Percentiles rank a stretch among this genome's conserved stretches.
These are phyloP conservation scores for Hemaris fuciformis DNA, from an alignment of 2,888 invertebrate genomes.

Conservation along the genomic window DNA sequence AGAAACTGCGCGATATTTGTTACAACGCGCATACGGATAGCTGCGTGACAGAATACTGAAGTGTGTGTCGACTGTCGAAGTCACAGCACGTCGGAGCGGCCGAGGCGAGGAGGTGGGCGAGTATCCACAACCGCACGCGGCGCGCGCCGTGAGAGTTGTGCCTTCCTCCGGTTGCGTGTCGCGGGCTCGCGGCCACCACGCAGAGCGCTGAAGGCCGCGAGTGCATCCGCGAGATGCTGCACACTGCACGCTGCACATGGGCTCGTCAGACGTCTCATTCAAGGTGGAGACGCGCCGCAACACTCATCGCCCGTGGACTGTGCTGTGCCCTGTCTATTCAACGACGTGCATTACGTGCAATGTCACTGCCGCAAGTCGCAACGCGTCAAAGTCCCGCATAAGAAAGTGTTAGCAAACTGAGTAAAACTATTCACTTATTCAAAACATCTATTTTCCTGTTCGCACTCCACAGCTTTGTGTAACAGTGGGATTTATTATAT, in stretches of 20 bases:
- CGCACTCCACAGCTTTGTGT: neutral
- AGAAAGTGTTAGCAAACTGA: constrained; percentile 29
- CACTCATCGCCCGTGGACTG: neutral
- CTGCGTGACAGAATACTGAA: constrained; percentile 63
- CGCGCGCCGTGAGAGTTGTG: constrained; percentile 80
- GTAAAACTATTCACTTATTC: neutral
- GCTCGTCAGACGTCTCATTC: constrained; percentile 29
- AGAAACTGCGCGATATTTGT: constrained; percentile 65
- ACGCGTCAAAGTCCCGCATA: constrained; percentile 31
- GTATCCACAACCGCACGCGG: constrained; percentile 69
- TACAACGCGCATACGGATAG: constrained; percentile 62
- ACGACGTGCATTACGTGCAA: neutral
- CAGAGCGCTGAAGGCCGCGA: constrained; percentile 37
- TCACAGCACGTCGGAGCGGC: constrained; percentile 42
- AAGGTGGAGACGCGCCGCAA: constrained; percentile 21
- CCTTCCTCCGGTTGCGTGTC: constrained; percentile 48
- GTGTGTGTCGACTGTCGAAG: constrained; percentile 44
- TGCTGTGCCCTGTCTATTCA: neutral
- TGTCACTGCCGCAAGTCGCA: constrained; percentile 29
- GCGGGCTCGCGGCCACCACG: constrained; percentile 35
- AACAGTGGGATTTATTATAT: too few species aligned
- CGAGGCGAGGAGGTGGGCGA: constrained; percentile 58
- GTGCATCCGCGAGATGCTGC: constrained; percentile 63
- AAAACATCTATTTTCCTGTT: neutral
- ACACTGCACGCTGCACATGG: constrained; percentile 48